Conservation (phyloP, 1,140 invertebrate genomes). For the Pygmarrhopalites habei region DNA sequence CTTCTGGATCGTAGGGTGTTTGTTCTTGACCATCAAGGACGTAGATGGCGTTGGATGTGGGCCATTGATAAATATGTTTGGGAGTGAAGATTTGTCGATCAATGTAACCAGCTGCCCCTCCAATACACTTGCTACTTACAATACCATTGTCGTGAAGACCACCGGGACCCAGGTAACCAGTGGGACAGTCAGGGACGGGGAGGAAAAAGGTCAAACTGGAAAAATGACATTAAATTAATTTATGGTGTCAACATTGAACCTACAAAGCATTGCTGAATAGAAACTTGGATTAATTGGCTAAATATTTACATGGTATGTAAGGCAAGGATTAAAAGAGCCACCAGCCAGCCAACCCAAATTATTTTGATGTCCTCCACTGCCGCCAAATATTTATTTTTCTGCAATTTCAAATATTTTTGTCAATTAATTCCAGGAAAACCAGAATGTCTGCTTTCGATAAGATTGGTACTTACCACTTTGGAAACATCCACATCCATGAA, state of each 20-base stretch:
- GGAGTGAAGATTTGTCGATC: conserved; percentile 67
- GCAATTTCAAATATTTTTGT: too few species aligned
- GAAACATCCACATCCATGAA: conserved; percentile 58
- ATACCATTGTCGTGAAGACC: conserved; percentile 52
- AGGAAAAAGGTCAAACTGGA: conserved; percentile 66
- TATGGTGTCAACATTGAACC: conserved; percentile 56
- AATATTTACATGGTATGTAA: conserved; percentile 57
- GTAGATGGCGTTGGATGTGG: conserved; percentile 60
- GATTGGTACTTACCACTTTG: conserved; percentile 51
- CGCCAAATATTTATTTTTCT: conserved; percentile 32
- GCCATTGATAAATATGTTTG: conserved; percentile 56
- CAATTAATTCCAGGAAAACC: too few species aligned
- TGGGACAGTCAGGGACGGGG: conserved; percentile 65
- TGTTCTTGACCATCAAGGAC: conserved; percentile 30
- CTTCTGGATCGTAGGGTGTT: conserved; percentile 69
- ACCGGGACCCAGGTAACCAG: conserved; percentile 82
- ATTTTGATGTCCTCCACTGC: not conserved
- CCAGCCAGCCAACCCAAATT: not conserved
- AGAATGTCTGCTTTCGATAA: too few species aligned
- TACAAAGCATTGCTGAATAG: too few species aligned
- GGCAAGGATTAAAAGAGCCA: conserved; percentile 23
- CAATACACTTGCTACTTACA: conserved; percentile 41
- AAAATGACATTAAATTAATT: too few species aligned
- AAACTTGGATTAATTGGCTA: too few species aligned
- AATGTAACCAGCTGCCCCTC: conserved; percentile 78